A percentile compares a stretch with the other conserved stretches of the same genome.
These are phyloP conservation scores for Rhamphomyia laevipes DNA, from an alignment of 2,888 invertebrate genomes.

Conservation along the genomic window DNA sequence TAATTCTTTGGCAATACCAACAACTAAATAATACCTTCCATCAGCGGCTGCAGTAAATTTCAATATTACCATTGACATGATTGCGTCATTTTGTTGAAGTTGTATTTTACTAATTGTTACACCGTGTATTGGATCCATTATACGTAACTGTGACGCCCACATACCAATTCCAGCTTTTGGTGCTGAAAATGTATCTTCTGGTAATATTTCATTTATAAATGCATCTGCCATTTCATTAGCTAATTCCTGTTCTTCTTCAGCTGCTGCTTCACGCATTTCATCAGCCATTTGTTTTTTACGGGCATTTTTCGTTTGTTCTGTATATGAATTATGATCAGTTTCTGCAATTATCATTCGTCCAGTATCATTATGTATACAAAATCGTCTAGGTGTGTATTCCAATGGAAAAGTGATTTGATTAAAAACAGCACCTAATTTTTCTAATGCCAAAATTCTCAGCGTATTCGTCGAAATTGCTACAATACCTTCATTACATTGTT, in stretches of 20 bases:
- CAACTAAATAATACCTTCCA: conserved; percentile 50
- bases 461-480: conserved; percentile 99
- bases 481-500: conserved; percentile 98
- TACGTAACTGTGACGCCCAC: conserved; percentile 88
- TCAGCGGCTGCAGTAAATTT: conserved; percentile 56
- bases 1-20: conserved; percentile 86
- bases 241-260: conserved; percentile 87
- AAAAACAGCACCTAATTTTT: conserved; percentile 96
- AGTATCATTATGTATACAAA: conserved; percentile 84
- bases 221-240: conserved; percentile 97
- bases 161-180: conserved; percentile 92
- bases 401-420: conserved; percentile 90
- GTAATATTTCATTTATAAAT: conserved; percentile 85
- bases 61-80: conserved; percentile 73
- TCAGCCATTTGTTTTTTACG: conserved; percentile 91
- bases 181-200: conserved; percentile 88
- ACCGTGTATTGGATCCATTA: conserved; percentile 76
- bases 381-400: conserved; percentile 91
- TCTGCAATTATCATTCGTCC: conserved; percentile 85
- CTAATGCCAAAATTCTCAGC: conserved; percentile 88
- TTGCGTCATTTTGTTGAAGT: conserved; percentile 93
- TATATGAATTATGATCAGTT: conserved; percentile 97
- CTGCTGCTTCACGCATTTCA: conserved; percentile 95
- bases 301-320: conserved; percentile 89
- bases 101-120: conserved; percentile 65